A percentile compares a stretch with the other conserved stretches of the same genome.
Evolutionary conservation across 1,140 invertebrate genomes (phyloP).

Genomic region (Nylanderia fulva): DNA sequence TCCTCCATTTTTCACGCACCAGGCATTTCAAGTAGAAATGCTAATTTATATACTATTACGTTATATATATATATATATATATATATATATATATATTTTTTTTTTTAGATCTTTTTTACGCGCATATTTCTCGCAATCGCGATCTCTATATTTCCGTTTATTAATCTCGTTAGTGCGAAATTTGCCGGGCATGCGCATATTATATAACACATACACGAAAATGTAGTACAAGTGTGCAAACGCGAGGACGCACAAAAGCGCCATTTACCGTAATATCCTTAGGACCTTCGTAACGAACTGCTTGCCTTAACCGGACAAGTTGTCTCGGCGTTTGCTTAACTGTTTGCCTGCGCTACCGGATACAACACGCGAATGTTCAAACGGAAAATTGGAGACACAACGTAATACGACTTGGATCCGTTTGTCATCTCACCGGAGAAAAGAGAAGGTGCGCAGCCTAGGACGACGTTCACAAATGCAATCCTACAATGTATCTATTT

Average conservation of each 20-base stretch:
- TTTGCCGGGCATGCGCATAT: background rate
- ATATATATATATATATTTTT: no score
- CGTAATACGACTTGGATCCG: constrained; percentile 13
- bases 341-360: constrained; percentile 39
- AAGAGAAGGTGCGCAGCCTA: background rate
- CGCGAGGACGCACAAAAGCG: background rate
- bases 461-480: background rate
- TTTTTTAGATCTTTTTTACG: background rate
- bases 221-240: background rate
- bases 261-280: constrained; percentile 23
- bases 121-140: background rate
- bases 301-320: constrained; percentile 27
- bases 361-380: background rate
- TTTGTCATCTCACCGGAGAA: constrained; percentile 32
- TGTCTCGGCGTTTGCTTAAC: constrained; percentile 41
- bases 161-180: background rate
- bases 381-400: constrained; percentile 52
- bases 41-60: background rate
- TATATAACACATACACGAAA: no score
- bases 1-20: background rate
- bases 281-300: constrained; percentile 43
- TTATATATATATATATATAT: no score
- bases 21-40: background rate
- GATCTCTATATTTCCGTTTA: background rate
- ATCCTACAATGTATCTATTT: no score